Conservation (phyloP, 2,113 vertebrate species). For the Ciconia boyciana region DNA sequence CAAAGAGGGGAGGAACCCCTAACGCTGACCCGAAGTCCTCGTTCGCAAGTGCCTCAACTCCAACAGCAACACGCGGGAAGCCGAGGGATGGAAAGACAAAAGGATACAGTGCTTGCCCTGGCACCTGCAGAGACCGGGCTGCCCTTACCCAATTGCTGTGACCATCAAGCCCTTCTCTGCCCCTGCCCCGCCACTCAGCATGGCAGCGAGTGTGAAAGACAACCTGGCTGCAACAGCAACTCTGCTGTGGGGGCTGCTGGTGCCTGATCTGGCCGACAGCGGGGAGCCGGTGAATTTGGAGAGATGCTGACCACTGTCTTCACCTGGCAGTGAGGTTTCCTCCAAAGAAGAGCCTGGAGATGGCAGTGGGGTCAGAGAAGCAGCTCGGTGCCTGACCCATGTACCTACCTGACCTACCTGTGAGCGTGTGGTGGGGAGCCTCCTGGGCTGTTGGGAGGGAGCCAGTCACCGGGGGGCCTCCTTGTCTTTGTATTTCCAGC, state of each 20-base stretch:
- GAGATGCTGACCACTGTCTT: not conserved
- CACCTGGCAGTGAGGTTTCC: not conserved
- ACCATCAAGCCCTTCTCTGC: not conserved
- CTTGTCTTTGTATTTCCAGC: not conserved
- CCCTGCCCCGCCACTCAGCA: not conserved
- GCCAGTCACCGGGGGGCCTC: not conserved
- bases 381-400: not conserved
- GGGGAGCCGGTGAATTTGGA: not conserved
- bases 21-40: not conserved
- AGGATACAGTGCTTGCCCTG: fast-evolving
- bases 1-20: not conserved
- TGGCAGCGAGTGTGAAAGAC: not conserved
- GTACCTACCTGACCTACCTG: no score
- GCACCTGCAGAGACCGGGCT: not conserved
- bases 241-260: not conserved
- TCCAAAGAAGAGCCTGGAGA: not conserved
- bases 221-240: not conserved
- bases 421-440: not conserved
- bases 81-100: not conserved
- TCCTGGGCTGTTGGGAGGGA: not conserved
- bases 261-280: not conserved
- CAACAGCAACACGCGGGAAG: not conserved
- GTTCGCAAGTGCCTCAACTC: not conserved
- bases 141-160: not conserved
- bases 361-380: not conserved